These are phyloP conservation scores for Rhynchophorus ferrugineus DNA, from an alignment of 1,140 invertebrate genomes.

Conservation along the genomic window DNA sequence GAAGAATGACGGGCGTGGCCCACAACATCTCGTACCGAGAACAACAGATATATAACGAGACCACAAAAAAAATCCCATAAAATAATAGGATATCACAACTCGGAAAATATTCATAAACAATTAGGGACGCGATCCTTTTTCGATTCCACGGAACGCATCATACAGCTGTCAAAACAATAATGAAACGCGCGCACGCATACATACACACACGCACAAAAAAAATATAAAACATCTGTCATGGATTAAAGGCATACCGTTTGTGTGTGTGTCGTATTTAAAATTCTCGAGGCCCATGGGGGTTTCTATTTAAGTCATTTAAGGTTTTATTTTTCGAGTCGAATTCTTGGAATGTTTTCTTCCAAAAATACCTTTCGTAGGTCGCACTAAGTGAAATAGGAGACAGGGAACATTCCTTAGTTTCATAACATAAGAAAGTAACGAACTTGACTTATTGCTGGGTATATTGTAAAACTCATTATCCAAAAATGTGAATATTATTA, in stretches of 20 bases:
- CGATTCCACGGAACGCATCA: not conserved
- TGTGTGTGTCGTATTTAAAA: not conserved
- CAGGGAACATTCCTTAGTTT: no score
- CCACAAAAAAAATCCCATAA: not conserved
- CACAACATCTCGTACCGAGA: no score
- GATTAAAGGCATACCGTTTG: not conserved
- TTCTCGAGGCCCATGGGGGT: not conserved
- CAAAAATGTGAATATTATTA: no score
- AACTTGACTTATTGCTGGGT: no score
- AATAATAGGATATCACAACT: not conserved
- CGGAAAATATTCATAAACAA: not conserved
- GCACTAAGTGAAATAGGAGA: no score
- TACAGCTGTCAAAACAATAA: not conserved
- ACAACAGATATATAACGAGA: not conserved
- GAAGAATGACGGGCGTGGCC: not conserved
- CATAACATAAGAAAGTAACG: no score
- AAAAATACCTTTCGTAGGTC: not conserved
- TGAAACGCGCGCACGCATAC: not conserved
- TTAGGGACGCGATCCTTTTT: not conserved
- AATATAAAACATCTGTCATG: not conserved
- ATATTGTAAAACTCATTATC: no score
- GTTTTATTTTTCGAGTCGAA: not conserved
- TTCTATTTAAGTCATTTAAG: not conserved
- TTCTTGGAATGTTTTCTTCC: not conserved
- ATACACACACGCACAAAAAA: not conserved